Percentiles rank a stretch among this genome's conserved stretches.
These are phyloP conservation scores for Dichetophora obliterata DNA, from an alignment of 2,888 invertebrate species.

Conservation along the genomic window DNA sequence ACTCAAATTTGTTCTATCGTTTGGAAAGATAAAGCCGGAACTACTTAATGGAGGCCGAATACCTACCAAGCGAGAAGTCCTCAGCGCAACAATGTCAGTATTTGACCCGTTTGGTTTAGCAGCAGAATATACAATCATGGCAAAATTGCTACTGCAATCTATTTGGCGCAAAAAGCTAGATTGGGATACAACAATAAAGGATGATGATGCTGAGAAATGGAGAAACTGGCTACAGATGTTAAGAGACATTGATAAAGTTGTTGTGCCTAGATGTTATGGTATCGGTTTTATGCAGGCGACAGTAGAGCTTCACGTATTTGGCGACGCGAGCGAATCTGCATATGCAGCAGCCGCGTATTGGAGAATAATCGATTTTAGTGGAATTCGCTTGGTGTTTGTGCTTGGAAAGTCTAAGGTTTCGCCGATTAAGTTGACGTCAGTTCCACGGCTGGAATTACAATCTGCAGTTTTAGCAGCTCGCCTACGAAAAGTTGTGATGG, in stretches of 20 bases:
- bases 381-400: slow-evolving; percentile 1
- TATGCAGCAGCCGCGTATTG: slow-evolving; percentile 45
- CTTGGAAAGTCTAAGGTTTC: slow-evolving; percentile 38
- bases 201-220: slow-evolving; percentile 33
- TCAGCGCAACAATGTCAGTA: too few species aligned
- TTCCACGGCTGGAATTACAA: neutral
- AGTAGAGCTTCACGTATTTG: slow-evolving; percentile 38
- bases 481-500: neutral
- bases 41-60: slow-evolving; percentile 19
- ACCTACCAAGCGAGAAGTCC: slow-evolving; percentile 43
- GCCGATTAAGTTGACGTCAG: neutral
- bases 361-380: neutral
- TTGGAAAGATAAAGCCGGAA: slow-evolving; percentile 30
- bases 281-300: too few species aligned
- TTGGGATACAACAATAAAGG: slow-evolving; percentile 39
- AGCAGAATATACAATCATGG: slow-evolving; percentile 36
- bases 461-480: neutral
- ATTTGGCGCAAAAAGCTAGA: slow-evolving; percentile 35
- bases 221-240: slow-evolving; percentile 31
- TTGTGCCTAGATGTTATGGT: slow-evolving; percentile 38
- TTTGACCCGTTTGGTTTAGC: too few species aligned
- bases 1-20: slow-evolving; percentile 15
- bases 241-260: slow-evolving; percentile 20
- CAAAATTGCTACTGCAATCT: slow-evolving; percentile 42
- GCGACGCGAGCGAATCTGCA: slow-evolving; percentile 36